phyloP scores from a whole-genome alignment of 2,113 vertebrate genomes.

The Saimiri boliviensis region DNA sequence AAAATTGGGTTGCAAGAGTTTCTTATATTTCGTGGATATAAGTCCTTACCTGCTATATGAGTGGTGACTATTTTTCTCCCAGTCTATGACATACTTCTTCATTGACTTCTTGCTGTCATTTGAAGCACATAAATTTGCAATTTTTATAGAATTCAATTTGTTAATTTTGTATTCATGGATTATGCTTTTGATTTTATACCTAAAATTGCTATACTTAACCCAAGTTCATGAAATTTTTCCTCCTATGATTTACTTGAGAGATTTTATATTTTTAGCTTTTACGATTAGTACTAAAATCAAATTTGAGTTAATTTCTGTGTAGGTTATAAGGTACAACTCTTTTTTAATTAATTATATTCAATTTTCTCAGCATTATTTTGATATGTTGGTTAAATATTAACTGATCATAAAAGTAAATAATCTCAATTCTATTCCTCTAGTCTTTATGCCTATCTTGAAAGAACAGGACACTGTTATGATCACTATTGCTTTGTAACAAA shows the following conservation, averaged over 20 bases:
- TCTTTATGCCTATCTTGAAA: background rate
- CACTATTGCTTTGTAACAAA: background rate
- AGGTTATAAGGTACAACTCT: background rate
- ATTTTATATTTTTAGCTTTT: background rate
- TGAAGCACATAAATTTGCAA: background rate
- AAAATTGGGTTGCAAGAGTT: background rate
- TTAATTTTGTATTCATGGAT: background rate
- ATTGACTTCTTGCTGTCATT: background rate
- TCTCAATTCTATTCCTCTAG: background rate
- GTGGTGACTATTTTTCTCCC: background rate
- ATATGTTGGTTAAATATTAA: background rate
- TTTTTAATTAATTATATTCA: background rate
- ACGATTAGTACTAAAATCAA: background rate
- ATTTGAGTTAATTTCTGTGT: background rate
- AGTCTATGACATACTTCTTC: background rate
- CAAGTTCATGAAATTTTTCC: background rate
- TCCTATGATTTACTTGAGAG: background rate
- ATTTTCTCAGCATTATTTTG: background rate
- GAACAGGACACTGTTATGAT: background rate
- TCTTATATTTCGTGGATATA: background rate
- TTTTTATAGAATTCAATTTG: background rate
- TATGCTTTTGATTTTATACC: background rate
- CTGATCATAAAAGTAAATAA: background rate
- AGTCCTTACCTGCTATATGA: background rate
- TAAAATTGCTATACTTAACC: background rate